Conservation (phyloP, 1,140 invertebrate species). For the Eriosoma lanigerum region DNA sequence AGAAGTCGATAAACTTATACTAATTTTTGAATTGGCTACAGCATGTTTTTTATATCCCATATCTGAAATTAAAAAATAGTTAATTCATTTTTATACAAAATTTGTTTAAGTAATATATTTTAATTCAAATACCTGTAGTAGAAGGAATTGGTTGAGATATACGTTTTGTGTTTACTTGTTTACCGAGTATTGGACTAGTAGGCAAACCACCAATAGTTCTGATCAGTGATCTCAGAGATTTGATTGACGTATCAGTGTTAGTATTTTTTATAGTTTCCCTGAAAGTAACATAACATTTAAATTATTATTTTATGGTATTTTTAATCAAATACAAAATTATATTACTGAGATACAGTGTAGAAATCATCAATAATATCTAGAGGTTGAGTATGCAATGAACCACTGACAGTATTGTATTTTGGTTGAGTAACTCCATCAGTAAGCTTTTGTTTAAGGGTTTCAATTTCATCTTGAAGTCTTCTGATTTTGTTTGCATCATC, state of each 20-base stretch:
- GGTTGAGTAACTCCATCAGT: slow-evolving; percentile 61
- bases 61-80: slow-evolving; percentile 25
- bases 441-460: slow-evolving; percentile 66
- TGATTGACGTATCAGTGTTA: slow-evolving; percentile 58
- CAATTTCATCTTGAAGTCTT: slow-evolving; percentile 81
- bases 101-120: slow-evolving; percentile 53
- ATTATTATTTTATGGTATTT: too few relatives aligned
- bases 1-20: slow-evolving; percentile 38
- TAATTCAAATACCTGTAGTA: slow-evolving; percentile 57
- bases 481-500: slow-evolving; percentile 79
- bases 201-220: slow-evolving; percentile 71
- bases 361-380: slow-evolving; percentile 87
- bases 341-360: slow-evolving; percentile 83
- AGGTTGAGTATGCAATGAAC: slow-evolving; percentile 61
- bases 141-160: slow-evolving; percentile 58
- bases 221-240: slow-evolving; percentile 74
- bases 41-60: slow-evolving; percentile 41
- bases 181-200: slow-evolving; percentile 75
- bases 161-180: slow-evolving; percentile 60
- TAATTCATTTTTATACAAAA: neutral
- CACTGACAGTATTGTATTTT: slow-evolving; percentile 60
- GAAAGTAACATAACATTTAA: slow-evolving; percentile 53
- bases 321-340: slow-evolving; percentile 55
- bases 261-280: slow-evolving; percentile 61
- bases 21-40: slow-evolving; percentile 31